Evolutionary conservation across 1,140 invertebrate species (phyloP).

Genomic region (Apis laboriosa): DNA sequence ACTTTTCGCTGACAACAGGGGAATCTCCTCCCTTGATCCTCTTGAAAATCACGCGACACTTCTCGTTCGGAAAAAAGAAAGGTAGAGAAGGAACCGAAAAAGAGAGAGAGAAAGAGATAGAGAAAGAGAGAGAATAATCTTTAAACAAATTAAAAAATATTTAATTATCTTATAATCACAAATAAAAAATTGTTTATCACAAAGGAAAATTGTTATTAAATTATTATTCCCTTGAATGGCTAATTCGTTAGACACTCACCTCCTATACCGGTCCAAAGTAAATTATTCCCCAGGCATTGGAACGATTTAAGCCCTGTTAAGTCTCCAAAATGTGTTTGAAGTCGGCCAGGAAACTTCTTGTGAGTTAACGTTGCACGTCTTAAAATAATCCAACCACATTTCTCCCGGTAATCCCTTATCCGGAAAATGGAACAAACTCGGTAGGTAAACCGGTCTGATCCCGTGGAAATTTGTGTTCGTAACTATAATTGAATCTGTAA

Average conservation of each 20-base stretch:
- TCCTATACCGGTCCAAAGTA: neutral
- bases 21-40: neutral
- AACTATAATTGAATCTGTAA: slow-evolving; percentile 37
- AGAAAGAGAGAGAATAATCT: too few species aligned
- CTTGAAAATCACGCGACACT: neutral
- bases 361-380: slow-evolving; percentile 41
- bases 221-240: neutral
- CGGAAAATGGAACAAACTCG: slow-evolving; percentile 12
- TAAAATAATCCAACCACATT: slow-evolving; percentile 49
- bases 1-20: slow-evolving; percentile 14
- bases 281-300: slow-evolving; percentile 23
- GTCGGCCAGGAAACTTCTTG: slow-evolving; percentile 22
- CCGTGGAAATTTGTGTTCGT: slow-evolving; percentile 10
- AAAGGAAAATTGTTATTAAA: neutral
- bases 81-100: neutral
- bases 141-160: neutral
- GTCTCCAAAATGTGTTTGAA: slow-evolving; percentile 10
- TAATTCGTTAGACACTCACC: neutral
- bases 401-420: slow-evolving; percentile 40
- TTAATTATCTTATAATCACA: neutral
- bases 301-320: slow-evolving; percentile 28
- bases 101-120: too few species aligned
- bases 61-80: neutral
- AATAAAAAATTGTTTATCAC: too few species aligned
- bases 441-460: neutral